A percentile compares a stretch with the other conserved stretches of the same genome.
Conservation (phyloP, 2,113 vertebrate genomes). For the Sebastes schlegelii region DNA sequence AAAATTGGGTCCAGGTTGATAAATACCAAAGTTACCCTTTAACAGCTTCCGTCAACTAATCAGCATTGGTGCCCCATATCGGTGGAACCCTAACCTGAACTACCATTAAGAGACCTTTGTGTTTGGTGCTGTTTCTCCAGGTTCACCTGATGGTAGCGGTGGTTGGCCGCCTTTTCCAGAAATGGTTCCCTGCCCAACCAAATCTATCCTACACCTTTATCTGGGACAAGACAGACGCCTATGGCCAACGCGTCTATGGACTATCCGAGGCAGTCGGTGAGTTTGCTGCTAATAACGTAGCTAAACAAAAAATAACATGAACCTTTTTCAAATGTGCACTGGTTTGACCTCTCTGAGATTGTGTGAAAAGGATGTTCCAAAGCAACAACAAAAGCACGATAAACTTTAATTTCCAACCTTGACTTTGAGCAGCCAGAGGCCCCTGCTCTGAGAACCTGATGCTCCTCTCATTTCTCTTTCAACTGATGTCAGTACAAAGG, state of each 20-base stretch:
- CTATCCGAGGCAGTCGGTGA: constrained; percentile 96
- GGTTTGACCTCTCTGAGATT: not conserved
- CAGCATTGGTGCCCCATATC: not conserved
- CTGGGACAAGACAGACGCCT: constrained; percentile 99
- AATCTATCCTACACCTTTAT: constrained; percentile 98
- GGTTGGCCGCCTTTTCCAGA: constrained; percentile 97
- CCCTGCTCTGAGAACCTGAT: not conserved
- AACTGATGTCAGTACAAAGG: not conserved
- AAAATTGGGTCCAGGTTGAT: not conserved
- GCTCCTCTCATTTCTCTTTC: not conserved
- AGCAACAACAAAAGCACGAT: not conserved
- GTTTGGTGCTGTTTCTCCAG: constrained; percentile 43
- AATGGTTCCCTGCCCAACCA: constrained; percentile 98
- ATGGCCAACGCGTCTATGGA: constrained; percentile 96
- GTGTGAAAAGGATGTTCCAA: not conserved
- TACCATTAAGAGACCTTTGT: not conserved
- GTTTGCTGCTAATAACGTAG: constrained; percentile 55
- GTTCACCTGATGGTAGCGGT: constrained; percentile 99
- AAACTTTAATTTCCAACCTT: not conserved
- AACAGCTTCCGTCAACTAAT: not conserved
- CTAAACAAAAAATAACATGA: not conserved
- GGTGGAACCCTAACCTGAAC: not conserved
- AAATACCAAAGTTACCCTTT: not conserved
- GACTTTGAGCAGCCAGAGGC: not conserved
- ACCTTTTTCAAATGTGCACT: not conserved